Evolutionary conservation across 2,888 invertebrate species (phyloP).

Genomic region (Calliphora vomitoria): DNA sequence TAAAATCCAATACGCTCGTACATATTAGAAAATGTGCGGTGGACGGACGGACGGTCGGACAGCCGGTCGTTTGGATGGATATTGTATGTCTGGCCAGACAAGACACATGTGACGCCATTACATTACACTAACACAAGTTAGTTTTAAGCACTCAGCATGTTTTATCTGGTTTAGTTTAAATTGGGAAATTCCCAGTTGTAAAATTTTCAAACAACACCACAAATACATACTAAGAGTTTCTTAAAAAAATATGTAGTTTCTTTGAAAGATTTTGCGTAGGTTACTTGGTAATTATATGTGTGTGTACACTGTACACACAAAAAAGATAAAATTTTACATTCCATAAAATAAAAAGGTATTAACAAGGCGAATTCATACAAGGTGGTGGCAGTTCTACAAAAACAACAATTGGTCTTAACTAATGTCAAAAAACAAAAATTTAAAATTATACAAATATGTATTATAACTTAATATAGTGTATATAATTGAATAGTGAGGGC

Average conservation of each 20-base stretch:
- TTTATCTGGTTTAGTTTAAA: slow-evolving; percentile 9
- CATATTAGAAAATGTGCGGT: background rate
- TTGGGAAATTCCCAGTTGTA: slow-evolving; percentile 62
- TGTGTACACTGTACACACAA: too few species aligned
- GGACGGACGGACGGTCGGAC: background rate
- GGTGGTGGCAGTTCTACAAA: too few species aligned
- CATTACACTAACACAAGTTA: background rate
- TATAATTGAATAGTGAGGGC: too few species aligned
- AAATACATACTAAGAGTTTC: background rate
- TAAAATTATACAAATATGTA: too few species aligned
- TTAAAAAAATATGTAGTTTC: background rate
- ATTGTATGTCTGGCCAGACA: too few species aligned
- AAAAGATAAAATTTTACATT: too few species aligned
- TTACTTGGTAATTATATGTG: background rate
- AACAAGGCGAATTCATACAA: too few species aligned
- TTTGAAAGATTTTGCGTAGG: slow-evolving; percentile 32
- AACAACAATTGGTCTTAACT: too few species aligned
- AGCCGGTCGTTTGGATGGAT: background rate
- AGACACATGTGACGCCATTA: background rate
- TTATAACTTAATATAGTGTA: too few species aligned
- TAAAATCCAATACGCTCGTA: slow-evolving; percentile 40
- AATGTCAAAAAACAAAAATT: too few species aligned
- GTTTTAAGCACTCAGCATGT: slow-evolving; percentile 13
- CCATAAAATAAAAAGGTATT: too few species aligned
- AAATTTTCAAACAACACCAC: slow-evolving; percentile 9